A percentile compares a stretch with the other conserved stretches of the same genome.
These are phyloP conservation scores for Lycocerus yunnanus DNA, from an alignment of 2,888 invertebrate genomes.

Conservation along the genomic window DNA sequence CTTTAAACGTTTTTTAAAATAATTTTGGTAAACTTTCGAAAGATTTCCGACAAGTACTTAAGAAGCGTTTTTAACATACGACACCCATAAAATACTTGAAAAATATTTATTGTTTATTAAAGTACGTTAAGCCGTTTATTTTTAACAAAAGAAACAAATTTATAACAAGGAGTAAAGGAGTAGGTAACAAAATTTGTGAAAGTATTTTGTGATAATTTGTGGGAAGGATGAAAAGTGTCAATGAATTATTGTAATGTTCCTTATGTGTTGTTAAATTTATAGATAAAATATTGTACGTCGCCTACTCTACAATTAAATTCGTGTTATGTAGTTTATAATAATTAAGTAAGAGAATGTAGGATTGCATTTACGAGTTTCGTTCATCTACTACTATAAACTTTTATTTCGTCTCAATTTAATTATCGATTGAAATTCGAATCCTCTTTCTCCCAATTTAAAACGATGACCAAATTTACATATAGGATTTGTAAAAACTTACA, in stretches of 20 bases:
- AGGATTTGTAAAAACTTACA: neutral
- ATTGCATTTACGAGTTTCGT: constrained; percentile 5
- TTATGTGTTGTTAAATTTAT: constrained; percentile 11
- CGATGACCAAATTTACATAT: neutral
- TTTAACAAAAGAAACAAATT: constrained; percentile 13
- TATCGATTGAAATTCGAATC: neutral
- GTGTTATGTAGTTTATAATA: constrained; percentile 6
- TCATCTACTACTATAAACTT: neutral
- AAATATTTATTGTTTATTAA: constrained; percentile 12
- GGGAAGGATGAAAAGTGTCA: neutral
- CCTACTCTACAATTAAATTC: constrained; percentile 20
- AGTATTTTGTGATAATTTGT: constrained; percentile 9
- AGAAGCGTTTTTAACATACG: neutral
- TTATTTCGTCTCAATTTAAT: neutral
- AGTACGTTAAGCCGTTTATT: constrained; percentile 5
- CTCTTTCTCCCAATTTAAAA: neutral
- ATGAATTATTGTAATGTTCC: constrained; percentile 10
- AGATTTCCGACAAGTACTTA: neutral
- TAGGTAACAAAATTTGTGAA: constrained; percentile 3
- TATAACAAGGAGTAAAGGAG: constrained; percentile 10
- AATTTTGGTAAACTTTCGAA: neutral
- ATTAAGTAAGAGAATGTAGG: constrained; percentile 8
- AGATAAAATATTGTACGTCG: constrained; percentile 12
- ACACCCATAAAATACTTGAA: neutral
- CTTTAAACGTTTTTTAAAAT: neutral